phyloP scores from a whole-genome alignment of 2,113 vertebrate species.

The Dryoscopus gambensis region DNA sequence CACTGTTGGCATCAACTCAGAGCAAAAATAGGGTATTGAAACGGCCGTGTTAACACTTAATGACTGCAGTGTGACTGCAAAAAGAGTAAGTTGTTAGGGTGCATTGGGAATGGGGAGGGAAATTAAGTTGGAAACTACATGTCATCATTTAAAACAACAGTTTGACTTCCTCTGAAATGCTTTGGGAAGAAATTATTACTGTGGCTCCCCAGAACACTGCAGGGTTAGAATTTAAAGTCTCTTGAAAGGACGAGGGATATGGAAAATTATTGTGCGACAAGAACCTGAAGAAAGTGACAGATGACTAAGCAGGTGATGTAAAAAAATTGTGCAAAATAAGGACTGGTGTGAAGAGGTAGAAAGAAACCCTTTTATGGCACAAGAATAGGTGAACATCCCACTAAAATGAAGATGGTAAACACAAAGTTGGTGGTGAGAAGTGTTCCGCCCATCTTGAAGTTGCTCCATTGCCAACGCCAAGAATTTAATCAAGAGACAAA shows the following conservation, averaged over 20 bases:
- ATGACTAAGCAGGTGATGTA: not conserved
- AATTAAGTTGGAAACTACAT: not conserved
- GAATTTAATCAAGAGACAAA: not conserved
- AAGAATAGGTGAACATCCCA: not conserved
- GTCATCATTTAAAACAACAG: fast-evolving
- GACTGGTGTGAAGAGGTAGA: not conserved
- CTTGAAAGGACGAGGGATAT: not conserved
- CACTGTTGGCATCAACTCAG: not conserved
- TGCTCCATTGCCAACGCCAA: not conserved
- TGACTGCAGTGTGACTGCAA: not conserved
- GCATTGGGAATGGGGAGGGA: not conserved
- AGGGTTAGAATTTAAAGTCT: not conserved
- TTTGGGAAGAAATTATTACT: not conserved
- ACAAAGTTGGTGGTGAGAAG: not conserved
- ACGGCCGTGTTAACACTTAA: not conserved
- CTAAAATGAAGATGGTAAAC: not conserved
- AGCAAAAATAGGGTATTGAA: fast-evolving
- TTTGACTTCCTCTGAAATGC: not conserved
- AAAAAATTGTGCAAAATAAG: not conserved
- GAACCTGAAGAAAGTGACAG: not conserved
- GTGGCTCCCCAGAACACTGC: too few species aligned
- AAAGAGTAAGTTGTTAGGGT: not conserved
- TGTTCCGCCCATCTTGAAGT: not conserved
- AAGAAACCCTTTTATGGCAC: not conserved
- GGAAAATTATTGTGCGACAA: not conserved